A percentile compares a stretch with the other conserved stretches of the same genome.
Conservation (phyloP, 2,113 vertebrate genomes). For the Dicerorhinus sumatrensis region DNA sequence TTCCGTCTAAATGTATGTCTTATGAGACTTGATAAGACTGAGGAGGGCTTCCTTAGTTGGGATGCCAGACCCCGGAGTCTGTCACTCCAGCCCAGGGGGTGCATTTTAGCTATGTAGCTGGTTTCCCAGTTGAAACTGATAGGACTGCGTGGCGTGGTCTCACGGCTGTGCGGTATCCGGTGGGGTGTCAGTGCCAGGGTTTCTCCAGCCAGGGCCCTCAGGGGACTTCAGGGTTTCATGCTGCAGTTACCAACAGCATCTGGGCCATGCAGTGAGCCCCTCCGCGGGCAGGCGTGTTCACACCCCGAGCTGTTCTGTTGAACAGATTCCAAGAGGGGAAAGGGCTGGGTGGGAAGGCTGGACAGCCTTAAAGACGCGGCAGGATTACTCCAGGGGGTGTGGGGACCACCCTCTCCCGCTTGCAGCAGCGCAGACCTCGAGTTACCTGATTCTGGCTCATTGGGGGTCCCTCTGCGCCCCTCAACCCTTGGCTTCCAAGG, state of each 20-base stretch:
- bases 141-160: accelerated
- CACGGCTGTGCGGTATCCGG: accelerated
- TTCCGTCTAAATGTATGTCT: background rate
- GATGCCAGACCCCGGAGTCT: background rate
- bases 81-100: background rate
- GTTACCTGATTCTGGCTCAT: background rate
- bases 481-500: background rate
- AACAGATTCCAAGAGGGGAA: background rate
- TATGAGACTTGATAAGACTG: accelerated
- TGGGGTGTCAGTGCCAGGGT: background rate
- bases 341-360: accelerated
- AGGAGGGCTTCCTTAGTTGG: background rate
- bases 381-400: background rate
- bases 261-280: accelerated
- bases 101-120: background rate
- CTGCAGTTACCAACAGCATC: background rate
- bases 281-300: background rate
- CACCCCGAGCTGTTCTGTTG: background rate
- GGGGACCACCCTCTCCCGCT: accelerated
- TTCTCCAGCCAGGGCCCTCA: background rate
- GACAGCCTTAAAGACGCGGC: background rate
- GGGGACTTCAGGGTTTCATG: accelerated
- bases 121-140: background rate
- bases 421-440: background rate
- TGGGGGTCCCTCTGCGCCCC: background rate